These are phyloP conservation scores for Apeira syringaria DNA, from an alignment of 2,888 invertebrate genomes.

Conservation along the genomic window DNA sequence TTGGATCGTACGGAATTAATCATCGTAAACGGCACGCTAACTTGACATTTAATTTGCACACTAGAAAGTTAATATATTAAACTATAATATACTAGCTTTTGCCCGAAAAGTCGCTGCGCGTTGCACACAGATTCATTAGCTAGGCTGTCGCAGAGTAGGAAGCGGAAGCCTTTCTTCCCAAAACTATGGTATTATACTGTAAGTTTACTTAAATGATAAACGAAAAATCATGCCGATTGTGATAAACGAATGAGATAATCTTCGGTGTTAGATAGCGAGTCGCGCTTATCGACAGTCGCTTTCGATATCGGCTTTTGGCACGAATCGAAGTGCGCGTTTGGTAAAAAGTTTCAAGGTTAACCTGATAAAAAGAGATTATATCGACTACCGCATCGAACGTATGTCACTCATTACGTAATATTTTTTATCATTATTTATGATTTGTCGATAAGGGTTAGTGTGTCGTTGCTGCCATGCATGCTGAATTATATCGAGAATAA, in stretches of 20 bases:
- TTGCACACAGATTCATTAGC: too few species aligned
- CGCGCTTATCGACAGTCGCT: slow-evolving; percentile 42
- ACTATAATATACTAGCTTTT: too few species aligned
- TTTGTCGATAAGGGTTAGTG: neutral
- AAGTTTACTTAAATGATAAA: slow-evolving; percentile 16
- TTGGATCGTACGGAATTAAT: too few species aligned
- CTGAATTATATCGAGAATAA: too few species aligned
- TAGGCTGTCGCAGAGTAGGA: slow-evolving; percentile 2
- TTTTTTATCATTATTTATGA: slow-evolving; percentile 1
- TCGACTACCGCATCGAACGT: slow-evolving; percentile 6
- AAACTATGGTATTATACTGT: slow-evolving; percentile 4
- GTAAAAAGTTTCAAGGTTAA: slow-evolving; percentile 43
- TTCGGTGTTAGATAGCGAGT: slow-evolving; percentile 40
- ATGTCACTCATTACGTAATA: slow-evolving; percentile 7
- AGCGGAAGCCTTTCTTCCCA: slow-evolving; percentile 11
- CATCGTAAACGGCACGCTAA: too few species aligned
- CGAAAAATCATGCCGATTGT: slow-evolving; percentile 22
- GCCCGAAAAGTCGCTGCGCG: too few species aligned
- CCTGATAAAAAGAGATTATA: slow-evolving; percentile 29
- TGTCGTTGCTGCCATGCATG: too few species aligned
- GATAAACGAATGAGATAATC: slow-evolving; percentile 42
- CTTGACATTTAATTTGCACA: too few species aligned
- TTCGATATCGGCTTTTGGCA: slow-evolving; percentile 42
- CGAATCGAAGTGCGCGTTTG: slow-evolving; percentile 36
- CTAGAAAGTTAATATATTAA: too few species aligned